Evolutionary conservation across 2,113 vertebrate species (phyloP).

Genomic region (Eulemur macaco): DNA sequence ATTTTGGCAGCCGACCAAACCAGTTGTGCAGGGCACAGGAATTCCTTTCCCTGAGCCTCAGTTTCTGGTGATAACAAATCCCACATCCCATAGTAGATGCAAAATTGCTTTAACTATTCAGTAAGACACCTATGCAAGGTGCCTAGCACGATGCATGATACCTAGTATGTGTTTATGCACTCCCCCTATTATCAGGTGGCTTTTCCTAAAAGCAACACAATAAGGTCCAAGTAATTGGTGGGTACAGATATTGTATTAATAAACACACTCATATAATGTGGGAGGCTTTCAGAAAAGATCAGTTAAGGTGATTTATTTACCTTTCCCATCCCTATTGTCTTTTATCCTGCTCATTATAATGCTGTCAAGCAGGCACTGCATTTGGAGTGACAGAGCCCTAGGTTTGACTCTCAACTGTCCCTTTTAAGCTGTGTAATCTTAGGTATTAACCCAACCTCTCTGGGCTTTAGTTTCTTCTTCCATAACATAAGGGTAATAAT

Average conservation of each 20-base stretch:
- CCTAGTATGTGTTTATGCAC: not conserved
- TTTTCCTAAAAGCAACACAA: slow-evolving; percentile 29
- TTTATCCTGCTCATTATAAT: not conserved
- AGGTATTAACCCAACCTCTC: not conserved
- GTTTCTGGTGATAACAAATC: slow-evolving; percentile 6
- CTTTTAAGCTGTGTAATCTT: not conserved
- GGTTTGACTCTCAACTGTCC: not conserved
- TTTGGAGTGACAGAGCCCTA: not conserved
- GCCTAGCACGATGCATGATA: not conserved
- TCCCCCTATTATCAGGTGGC: not conserved
- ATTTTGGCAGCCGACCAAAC: not conserved
- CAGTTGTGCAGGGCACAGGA: not conserved
- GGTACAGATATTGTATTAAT: not conserved
- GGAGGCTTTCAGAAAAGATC: not conserved
- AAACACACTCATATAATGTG: not conserved
- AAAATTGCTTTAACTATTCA: not conserved
- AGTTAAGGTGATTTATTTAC: not conserved
- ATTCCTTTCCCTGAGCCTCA: not conserved
- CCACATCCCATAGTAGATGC: not conserved
- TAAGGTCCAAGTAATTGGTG: not conserved
- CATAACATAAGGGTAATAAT: not conserved
- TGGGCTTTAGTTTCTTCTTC: not conserved
- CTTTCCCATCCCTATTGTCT: not conserved
- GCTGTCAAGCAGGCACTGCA: not conserved
- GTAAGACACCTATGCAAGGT: not conserved